These are phyloP conservation scores for Pheucticus melanocephalus DNA, from an alignment of 2,113 vertebrate genomes.

Conservation along the genomic window DNA sequence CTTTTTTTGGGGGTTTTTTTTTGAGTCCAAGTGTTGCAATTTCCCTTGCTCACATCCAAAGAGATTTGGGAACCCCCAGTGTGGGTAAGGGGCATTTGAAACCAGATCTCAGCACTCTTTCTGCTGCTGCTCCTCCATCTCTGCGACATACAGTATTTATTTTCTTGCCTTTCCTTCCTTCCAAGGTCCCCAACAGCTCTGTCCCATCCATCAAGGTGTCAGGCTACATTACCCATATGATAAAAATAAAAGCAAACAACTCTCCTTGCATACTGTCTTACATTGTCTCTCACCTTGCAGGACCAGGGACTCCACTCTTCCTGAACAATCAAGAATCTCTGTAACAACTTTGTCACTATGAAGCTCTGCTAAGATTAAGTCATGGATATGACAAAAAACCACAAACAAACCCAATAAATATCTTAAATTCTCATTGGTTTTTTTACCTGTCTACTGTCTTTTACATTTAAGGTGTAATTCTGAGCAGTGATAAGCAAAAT, in stretches of 20 bases:
- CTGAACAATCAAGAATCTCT: background rate
- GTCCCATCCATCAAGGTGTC: conserved; percentile 3
- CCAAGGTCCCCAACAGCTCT: background rate
- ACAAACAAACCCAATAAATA: background rate
- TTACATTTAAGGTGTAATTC: background rate
- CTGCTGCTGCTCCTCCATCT: background rate
- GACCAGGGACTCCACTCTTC: background rate
- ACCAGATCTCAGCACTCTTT: background rate
- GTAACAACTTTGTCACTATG: background rate
- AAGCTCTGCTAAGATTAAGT: background rate
- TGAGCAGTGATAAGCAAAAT: background rate
- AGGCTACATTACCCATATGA: background rate
- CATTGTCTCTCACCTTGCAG: background rate
- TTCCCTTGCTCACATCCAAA: background rate
- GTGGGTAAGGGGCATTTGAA: background rate
- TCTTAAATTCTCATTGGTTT: background rate
- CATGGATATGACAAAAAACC: background rate
- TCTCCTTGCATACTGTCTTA: background rate
- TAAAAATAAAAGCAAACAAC: conserved; percentile 29
- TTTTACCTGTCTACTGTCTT: background rate
- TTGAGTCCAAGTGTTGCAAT: background rate
- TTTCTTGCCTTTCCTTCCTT: background rate
- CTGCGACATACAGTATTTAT: background rate
- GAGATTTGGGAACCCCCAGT: background rate
- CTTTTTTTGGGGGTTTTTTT: accelerated